Conservation (phyloP, 2,888 invertebrate genomes). For the Chloroclysta siterata region DNA sequence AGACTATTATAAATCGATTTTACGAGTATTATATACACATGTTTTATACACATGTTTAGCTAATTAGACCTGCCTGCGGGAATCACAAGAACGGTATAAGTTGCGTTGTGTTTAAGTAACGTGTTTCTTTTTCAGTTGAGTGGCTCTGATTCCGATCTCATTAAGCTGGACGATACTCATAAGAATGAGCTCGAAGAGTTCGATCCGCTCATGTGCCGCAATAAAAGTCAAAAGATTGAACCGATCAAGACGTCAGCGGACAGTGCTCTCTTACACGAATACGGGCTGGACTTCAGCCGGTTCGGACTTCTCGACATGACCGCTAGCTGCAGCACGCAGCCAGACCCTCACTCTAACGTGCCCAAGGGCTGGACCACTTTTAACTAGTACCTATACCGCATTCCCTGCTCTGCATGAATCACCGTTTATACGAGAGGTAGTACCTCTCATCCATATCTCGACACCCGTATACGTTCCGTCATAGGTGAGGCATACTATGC, state of each 20-base stretch:
- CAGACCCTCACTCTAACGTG: slow-evolving; percentile 56
- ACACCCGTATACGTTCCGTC: too few relatives aligned
- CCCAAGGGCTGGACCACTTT: slow-evolving; percentile 79
- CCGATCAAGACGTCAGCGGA: slow-evolving; percentile 79
- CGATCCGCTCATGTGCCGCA: slow-evolving; percentile 73
- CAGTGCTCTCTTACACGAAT: slow-evolving; percentile 89
- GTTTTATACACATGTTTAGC: background rate
- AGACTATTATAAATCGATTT: background rate
- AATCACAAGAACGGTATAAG: background rate
- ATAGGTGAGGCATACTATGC: too few relatives aligned
- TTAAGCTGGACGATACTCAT: slow-evolving; percentile 77
- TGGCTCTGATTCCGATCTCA: slow-evolving; percentile 76
- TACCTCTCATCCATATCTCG: background rate
- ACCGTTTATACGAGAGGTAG: background rate
- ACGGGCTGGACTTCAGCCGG: slow-evolving; percentile 88
- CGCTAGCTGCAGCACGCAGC: slow-evolving; percentile 48
- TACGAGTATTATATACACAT: background rate
- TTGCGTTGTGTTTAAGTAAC: slow-evolving; percentile 53
- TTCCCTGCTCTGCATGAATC: slow-evolving; percentile 21
- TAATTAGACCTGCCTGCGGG: slow-evolving; percentile 6
- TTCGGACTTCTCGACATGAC: slow-evolving; percentile 76
- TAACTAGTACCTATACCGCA: slow-evolving; percentile 55
- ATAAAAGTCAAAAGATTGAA: slow-evolving; percentile 65
- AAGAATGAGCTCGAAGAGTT: slow-evolving; percentile 72
- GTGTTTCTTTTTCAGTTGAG: slow-evolving; percentile 77